These are phyloP conservation scores for Melanotus villosus DNA, from an alignment of 2,888 invertebrate species.

Conservation along the genomic window DNA sequence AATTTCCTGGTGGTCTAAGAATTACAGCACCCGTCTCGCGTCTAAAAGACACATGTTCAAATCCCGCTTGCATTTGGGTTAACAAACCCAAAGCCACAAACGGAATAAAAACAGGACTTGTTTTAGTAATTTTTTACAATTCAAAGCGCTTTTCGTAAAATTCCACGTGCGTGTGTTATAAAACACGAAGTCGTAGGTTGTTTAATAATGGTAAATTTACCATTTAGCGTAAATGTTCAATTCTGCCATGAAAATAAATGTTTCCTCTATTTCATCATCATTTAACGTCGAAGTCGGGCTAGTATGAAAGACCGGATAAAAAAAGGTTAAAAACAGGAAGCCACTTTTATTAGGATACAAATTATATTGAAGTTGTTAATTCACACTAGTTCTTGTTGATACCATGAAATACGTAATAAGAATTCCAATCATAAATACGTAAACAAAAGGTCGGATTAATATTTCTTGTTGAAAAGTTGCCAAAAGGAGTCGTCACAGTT, in stretches of 20 bases:
- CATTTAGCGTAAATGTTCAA: conserved; percentile 25
- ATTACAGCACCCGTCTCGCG: too few relatives aligned
- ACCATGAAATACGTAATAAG: background rate
- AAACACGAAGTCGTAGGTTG: background rate
- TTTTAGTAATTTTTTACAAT: too few relatives aligned
- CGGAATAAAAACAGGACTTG: too few relatives aligned
- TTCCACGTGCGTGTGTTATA: too few relatives aligned
- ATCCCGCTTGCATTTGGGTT: too few relatives aligned
- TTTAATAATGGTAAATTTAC: conserved; percentile 13
- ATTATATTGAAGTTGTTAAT: conserved; percentile 29
- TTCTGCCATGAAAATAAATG: conserved; percentile 20
- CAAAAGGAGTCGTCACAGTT: conserved; percentile 26
- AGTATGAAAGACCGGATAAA: conserved; percentile 15
- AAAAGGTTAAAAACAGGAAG: conserved; percentile 38
- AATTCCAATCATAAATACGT: too few relatives aligned
- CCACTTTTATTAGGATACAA: conserved; percentile 27
- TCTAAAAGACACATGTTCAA: too few relatives aligned
- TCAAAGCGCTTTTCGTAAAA: too few relatives aligned
- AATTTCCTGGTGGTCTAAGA: too few relatives aligned
- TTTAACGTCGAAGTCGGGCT: conserved; percentile 20
- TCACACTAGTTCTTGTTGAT: background rate
- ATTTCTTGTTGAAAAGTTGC: conserved; percentile 29
- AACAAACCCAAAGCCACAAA: too few relatives aligned
- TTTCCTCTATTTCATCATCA: conserved; percentile 29
- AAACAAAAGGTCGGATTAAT: too few relatives aligned